A percentile compares a stretch with the other conserved stretches of the same genome.
These are phyloP conservation scores for Caenorhabditis becei DNA, from an alignment of 2,888 invertebrate genomes.

Conservation along the genomic window DNA sequence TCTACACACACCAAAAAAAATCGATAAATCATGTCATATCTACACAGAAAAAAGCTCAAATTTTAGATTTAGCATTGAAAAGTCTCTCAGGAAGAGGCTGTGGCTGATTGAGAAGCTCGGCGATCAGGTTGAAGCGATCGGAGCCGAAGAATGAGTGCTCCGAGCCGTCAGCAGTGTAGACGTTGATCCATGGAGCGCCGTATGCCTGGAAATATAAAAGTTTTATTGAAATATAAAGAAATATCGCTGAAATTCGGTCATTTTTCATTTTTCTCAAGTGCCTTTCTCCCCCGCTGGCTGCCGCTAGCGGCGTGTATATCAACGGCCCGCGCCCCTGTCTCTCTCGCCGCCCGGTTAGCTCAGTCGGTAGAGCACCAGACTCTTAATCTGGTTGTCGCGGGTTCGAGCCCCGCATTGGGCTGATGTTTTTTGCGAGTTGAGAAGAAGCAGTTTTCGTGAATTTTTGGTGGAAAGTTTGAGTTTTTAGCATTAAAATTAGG, in stretches of 20 bases:
- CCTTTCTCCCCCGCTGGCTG: no score
- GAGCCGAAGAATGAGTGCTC: conserved; percentile 74
- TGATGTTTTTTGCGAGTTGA: conserved; percentile 55
- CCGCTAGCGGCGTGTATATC: neutral
- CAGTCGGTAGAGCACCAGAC: conserved; percentile 81
- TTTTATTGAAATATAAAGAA: neutral
- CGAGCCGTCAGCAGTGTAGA: conserved; percentile 57
- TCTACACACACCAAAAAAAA: no score
- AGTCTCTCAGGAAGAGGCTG: conserved; percentile 51
- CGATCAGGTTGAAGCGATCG: conserved; percentile 73
- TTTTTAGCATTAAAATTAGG: no score
- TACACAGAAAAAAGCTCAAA: conserved; percentile 15
- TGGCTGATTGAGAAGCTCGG: conserved; percentile 62
- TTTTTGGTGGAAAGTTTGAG: no score
- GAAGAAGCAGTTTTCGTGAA: no score
- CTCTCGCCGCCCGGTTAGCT: conserved; percentile 77
- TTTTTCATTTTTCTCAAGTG: no score
- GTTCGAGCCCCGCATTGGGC: conserved; percentile 81
- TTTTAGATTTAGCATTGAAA: conserved; percentile 21
- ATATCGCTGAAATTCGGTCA: no score
- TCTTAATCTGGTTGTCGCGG: conserved; percentile 81
- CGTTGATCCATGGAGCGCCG: conserved; percentile 77
- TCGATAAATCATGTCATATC: neutral
- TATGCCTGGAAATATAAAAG: conserved; percentile 61
- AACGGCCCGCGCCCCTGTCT: neutral